Conservation (phyloP, 2,113 vertebrate species). For the Malurus alboscapulatus region DNA sequence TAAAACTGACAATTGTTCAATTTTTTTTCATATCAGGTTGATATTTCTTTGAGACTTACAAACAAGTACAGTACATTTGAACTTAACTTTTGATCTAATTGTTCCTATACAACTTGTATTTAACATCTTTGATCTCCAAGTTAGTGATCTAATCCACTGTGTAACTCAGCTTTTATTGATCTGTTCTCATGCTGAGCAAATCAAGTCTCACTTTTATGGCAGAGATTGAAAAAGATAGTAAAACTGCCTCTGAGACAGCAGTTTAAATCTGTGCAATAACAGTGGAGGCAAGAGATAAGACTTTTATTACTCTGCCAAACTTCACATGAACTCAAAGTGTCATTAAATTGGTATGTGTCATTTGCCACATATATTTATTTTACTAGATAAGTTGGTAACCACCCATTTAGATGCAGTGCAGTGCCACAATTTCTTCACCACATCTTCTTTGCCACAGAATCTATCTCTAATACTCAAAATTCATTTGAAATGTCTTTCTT, state of each 20-base stretch:
- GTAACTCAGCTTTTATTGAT: conserved; percentile 89
- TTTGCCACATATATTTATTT: conserved; percentile 83
- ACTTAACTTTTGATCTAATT: conserved; percentile 79
- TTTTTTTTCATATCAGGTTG: neutral
- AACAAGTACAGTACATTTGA: conserved; percentile 73
- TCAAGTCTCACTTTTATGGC: conserved; percentile 87
- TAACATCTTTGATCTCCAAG: conserved; percentile 85
- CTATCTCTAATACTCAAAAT: conserved; percentile 6
- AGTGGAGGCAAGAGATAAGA: conserved; percentile 88
- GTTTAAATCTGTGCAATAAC: conserved; percentile 84
- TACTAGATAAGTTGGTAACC: conserved; percentile 76
- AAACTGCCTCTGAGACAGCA: conserved; percentile 83
- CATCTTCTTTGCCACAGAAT: conserved; percentile 45
- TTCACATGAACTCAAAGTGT: conserved; percentile 83
- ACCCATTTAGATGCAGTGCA: conserved; percentile 74
- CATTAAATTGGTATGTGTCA: conserved; percentile 86
- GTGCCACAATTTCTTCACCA: conserved; percentile 30
- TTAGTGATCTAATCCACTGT: conserved; percentile 81
- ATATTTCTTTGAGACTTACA: conserved; percentile 52
- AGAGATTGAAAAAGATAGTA: conserved; percentile 86
- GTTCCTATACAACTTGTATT: conserved; percentile 75
- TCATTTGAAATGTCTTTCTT: conserved; percentile 1
- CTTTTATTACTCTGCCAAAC: conserved; percentile 88
- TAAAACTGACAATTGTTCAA: neutral
- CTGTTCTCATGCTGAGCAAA: conserved; percentile 90